Evolutionary conservation across 2,888 invertebrate genomes (phyloP).

Genomic region (Choristoneura rosaceana): DNA sequence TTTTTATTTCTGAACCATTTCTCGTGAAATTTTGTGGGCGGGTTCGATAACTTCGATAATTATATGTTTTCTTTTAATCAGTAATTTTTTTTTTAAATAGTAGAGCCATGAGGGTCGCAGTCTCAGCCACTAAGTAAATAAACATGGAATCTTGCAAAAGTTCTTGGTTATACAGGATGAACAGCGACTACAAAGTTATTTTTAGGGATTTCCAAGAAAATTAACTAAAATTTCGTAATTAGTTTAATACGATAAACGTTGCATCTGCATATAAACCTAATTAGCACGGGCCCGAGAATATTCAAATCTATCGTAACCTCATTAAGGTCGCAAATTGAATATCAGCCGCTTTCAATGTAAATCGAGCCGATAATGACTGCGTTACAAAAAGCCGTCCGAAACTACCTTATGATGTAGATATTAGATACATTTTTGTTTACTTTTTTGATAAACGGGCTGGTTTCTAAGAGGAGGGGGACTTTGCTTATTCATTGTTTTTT

Average conservation of each 20-base stretch:
- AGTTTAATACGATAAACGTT: slow-evolving; percentile 42
- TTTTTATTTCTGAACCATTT: too few relatives aligned
- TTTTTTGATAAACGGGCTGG: background rate
- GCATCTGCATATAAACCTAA: slow-evolving; percentile 48
- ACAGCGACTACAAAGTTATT: too few relatives aligned
- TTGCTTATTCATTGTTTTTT: slow-evolving; percentile 15
- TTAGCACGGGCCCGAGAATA: slow-evolving; percentile 45
- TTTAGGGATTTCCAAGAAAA: too few relatives aligned
- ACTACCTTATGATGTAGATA: slow-evolving; percentile 40
- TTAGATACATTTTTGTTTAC: slow-evolving; percentile 38
- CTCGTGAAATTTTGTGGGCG: too few relatives aligned
- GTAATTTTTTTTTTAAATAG: too few relatives aligned
- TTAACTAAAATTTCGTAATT: slow-evolving; percentile 20
- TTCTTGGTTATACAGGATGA: too few relatives aligned
- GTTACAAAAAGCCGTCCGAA: slow-evolving; percentile 46
- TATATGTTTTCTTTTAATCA: too few relatives aligned
- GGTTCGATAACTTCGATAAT: too few relatives aligned
- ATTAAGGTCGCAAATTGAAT: slow-evolving; percentile 57
- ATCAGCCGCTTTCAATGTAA: slow-evolving; percentile 63
- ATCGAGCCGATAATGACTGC: slow-evolving; percentile 53
- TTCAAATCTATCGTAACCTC: slow-evolving; percentile 51
- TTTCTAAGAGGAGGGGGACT: background rate
- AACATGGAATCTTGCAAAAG: too few relatives aligned
- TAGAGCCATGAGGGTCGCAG: too few relatives aligned
- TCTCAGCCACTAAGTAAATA: too few relatives aligned